These are phyloP conservation scores for Pseudolaguvia tuberculata DNA, from an alignment of 2,113 vertebrate species.

Conservation along the genomic window DNA sequence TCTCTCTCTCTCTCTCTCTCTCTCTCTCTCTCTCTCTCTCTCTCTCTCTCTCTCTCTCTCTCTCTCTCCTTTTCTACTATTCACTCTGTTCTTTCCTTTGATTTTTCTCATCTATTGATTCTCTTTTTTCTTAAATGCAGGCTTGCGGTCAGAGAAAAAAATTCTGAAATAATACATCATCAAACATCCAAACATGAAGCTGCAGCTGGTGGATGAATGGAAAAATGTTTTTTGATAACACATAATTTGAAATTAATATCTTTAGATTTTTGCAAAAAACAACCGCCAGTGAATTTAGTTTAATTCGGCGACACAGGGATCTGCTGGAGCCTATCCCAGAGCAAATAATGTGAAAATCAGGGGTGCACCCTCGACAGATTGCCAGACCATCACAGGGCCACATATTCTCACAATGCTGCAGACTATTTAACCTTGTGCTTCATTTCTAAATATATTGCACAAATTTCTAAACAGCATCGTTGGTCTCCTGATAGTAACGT, in stretches of 20 bases:
- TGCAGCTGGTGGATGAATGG: not conserved
- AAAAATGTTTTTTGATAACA: not conserved
- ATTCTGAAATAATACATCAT: no score
- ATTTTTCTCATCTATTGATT: not conserved
- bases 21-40: not conserved
- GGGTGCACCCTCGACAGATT: not conserved
- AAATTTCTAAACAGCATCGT: not conserved
- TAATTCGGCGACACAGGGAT: no score
- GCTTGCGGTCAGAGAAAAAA: not conserved
- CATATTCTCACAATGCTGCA: not conserved
- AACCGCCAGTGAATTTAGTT: no score
- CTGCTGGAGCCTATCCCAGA: no score
- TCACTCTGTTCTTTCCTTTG: constrained; percentile 16
- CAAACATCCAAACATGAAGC: not conserved
- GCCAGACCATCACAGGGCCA: no score
- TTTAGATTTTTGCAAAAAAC: not conserved
- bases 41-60: not conserved
- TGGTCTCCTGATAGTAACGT: not conserved
- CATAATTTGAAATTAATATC: not conserved
- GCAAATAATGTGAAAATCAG: not conserved
- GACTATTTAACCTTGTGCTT: not conserved
- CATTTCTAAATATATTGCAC: constrained; percentile 7
- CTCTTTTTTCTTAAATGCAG: not conserved
- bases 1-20: no score
- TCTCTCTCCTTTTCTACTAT: not conserved